These are phyloP conservation scores for Ailuropoda melanoleuca DNA, from an alignment of 2,113 vertebrate species.

Conservation along the genomic window DNA sequence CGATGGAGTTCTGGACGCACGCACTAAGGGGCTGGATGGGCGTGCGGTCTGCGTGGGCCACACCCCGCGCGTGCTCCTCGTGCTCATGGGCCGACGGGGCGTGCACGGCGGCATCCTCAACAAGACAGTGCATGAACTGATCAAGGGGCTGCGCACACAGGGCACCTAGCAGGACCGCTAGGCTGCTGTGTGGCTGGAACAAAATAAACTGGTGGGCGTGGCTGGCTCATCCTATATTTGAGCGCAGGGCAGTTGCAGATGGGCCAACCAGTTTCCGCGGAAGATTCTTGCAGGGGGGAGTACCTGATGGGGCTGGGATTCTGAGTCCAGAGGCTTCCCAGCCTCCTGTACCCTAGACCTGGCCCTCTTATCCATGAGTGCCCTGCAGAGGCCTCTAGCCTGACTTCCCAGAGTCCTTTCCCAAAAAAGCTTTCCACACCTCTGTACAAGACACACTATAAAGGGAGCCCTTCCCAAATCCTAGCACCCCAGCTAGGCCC, in stretches of 20 bases:
- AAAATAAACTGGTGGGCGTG: constrained; percentile 51
- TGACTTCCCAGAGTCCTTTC: neutral
- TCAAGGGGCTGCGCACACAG: constrained; percentile 60
- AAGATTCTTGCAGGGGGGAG: neutral
- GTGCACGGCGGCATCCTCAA: constrained; percentile 78
- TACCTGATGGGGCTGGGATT: neutral
- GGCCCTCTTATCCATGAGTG: neutral
- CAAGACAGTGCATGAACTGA: constrained; percentile 77
- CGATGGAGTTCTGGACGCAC: constrained; percentile 69
- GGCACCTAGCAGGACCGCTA: constrained; percentile 22
- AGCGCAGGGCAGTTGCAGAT: neutral
- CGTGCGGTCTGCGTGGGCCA: constrained; percentile 75
- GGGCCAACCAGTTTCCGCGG: neutral
- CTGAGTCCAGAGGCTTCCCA: neutral
- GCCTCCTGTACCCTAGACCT: neutral
- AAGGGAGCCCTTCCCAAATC: neutral
- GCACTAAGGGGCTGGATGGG: constrained; percentile 75
- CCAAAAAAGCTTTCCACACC: neutral
- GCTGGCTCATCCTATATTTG: neutral
- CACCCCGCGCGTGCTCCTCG: constrained; percentile 75
- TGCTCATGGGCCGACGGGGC: constrained; percentile 79
- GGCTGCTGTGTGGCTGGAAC: neutral
- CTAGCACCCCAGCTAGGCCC: neutral
- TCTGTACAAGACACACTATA: neutral
- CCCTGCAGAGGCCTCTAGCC: neutral